Evolutionary conservation across 2,888 invertebrate species (phyloP).

Genomic region (Volucella bombylans): DNA sequence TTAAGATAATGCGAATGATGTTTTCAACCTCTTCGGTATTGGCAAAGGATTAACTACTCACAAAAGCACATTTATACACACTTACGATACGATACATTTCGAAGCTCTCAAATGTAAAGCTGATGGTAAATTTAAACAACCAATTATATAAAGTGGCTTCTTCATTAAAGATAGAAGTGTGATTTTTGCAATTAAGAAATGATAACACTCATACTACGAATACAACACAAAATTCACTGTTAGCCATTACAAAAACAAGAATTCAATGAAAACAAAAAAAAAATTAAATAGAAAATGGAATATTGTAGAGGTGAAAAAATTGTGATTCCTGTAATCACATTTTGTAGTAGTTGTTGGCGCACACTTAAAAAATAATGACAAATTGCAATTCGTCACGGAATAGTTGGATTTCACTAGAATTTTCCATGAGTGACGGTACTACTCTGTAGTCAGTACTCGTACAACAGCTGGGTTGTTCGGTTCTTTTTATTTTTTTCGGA

Average conservation of each 20-base stretch:
- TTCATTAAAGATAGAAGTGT: slow-evolving; percentile 51
- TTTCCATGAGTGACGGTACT: slow-evolving; percentile 33
- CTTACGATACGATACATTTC: too few species aligned
- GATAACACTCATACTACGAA: not conserved
- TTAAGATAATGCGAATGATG: slow-evolving; percentile 20
- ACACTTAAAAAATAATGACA: slow-evolving; percentile 63
- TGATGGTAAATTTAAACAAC: slow-evolving; percentile 41
- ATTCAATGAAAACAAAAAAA: slow-evolving; percentile 4
- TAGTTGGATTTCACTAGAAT: slow-evolving; percentile 45
- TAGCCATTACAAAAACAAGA: slow-evolving; percentile 20
- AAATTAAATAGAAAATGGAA: not conserved
- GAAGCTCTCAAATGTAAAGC: slow-evolving; percentile 24
- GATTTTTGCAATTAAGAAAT: slow-evolving; percentile 55
- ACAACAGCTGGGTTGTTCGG: too few species aligned
- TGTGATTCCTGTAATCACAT: slow-evolving; percentile 61
- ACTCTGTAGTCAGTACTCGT: not conserved
- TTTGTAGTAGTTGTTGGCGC: slow-evolving; percentile 54
- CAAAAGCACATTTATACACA: not conserved
- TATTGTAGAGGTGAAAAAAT: slow-evolving; percentile 47
- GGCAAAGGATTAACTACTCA: slow-evolving; percentile 30
- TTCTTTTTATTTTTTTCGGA: not conserved
- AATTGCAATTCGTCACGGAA: slow-evolving; percentile 63
- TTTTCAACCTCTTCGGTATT: slow-evolving; percentile 7
- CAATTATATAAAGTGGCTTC: slow-evolving; percentile 66
- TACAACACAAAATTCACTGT: not conserved